A percentile compares a stretch with the other conserved stretches of the same genome.
Evolutionary conservation across 2,888 invertebrate species (phyloP).

Genomic region (Adela reaumurella): DNA sequence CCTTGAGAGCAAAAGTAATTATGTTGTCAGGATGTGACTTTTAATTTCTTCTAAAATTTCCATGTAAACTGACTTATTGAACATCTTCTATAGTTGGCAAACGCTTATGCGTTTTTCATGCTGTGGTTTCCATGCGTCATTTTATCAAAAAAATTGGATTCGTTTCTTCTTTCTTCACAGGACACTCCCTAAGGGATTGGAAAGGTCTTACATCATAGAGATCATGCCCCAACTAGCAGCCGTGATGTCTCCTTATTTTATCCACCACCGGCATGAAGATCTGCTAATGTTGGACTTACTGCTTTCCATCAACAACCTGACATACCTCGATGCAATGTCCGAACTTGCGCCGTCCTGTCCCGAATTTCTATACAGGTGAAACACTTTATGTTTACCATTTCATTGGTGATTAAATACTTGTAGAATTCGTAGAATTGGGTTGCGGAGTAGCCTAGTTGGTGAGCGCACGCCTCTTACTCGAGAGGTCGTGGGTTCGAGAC

Average conservation of each 20-base stretch:
- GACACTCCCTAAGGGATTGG: background rate
- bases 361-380: background rate
- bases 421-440: too few species aligned
- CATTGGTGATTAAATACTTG: too few species aligned
- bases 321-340: background rate
- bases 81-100: too few species aligned
- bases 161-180: background rate
- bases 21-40: too few species aligned
- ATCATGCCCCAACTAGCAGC: background rate
- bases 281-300: background rate
- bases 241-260: background rate
- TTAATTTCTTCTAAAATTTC: too few species aligned
- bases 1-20: too few species aligned
- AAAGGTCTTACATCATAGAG: background rate
- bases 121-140: too few species aligned
- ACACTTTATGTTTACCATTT: background rate
- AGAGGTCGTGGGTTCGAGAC: too few species aligned
- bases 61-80: too few species aligned
- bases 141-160: background rate
- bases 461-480: too few species aligned
- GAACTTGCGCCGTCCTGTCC: background rate
- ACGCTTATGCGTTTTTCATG: too few species aligned
- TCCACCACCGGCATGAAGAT: background rate
- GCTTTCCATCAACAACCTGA: background rate
- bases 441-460: too few species aligned